Conservation (phyloP, 2,797 vertebrate genomes). For the Phoeniculus purpureus region DNA sequence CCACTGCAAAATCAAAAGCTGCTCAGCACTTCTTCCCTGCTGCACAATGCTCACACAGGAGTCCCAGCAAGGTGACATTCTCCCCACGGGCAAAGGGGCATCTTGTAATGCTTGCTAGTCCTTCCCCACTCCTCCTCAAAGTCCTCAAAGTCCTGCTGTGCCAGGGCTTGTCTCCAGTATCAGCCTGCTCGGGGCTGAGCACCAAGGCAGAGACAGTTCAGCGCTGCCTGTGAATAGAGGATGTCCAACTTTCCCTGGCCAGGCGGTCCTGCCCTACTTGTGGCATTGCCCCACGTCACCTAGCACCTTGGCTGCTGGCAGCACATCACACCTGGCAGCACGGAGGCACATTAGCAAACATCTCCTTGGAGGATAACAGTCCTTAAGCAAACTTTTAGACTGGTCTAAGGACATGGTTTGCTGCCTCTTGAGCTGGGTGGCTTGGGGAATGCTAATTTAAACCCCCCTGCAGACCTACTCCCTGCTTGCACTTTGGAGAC, state of each 20-base stretch:
- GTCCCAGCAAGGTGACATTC: not conserved
- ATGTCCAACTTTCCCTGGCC: not conserved
- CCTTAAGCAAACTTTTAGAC: not conserved
- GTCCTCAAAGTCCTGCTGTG: not conserved
- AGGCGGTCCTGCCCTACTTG: not conserved
- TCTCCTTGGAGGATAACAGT: not conserved
- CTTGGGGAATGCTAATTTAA: not conserved
- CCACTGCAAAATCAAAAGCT: not conserved
- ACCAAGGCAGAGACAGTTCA: not conserved
- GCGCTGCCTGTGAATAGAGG: rapidly evolving
- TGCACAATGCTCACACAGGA: rapidly evolving
- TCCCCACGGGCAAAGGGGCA: not conserved
- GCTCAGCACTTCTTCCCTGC: not conserved
- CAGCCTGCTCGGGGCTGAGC: not conserved
- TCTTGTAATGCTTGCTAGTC: not conserved
- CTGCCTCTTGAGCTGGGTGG: not conserved
- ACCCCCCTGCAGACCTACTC: rapidly evolving
- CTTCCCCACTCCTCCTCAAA: not conserved
- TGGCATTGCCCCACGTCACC: rapidly evolving
- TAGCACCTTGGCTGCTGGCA: rapidly evolving
- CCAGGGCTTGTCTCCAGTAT: rapidly evolving
- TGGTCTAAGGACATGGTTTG: not conserved
- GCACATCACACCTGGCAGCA: not conserved
- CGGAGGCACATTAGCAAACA: rapidly evolving
- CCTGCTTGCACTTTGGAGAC: not conserved